Conservation (phyloP, 1,140 invertebrate genomes). For the Microvelia longipes region DNA sequence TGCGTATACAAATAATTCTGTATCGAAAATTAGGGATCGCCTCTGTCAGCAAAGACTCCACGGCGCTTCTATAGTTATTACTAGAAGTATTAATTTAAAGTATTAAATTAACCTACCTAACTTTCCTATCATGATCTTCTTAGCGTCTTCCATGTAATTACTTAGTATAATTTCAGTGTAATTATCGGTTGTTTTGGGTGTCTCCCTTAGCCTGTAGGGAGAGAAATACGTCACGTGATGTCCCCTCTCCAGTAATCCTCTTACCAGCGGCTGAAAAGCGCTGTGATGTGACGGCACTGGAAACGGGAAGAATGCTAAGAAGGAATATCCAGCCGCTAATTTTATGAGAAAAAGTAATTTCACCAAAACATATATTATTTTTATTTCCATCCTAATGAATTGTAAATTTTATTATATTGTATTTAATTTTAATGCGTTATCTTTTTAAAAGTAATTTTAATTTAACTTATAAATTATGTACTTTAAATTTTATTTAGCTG, state of each 20-base stretch:
- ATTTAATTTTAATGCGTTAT: too few relatives aligned
- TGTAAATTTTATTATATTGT: too few relatives aligned
- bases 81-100: too few relatives aligned
- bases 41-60: too few relatives aligned
- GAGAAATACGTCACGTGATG: slow-evolving; percentile 21
- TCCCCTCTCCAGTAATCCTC: slow-evolving; percentile 19
- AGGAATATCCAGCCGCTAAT: neutral
- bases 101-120: neutral
- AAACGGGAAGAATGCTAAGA: slow-evolving; percentile 15
- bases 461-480: too few relatives aligned
- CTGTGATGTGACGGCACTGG: slow-evolving; percentile 14
- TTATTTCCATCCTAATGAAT: too few relatives aligned
- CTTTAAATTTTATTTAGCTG: too few relatives aligned
- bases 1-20: too few relatives aligned
- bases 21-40: too few relatives aligned
- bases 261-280: slow-evolving; percentile 11
- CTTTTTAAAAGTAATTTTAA: too few relatives aligned
- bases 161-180: slow-evolving; percentile 5
- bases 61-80: too few relatives aligned
- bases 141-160: neutral
- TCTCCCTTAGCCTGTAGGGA: neutral
- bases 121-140: neutral
- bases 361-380: too few relatives aligned
- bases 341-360: neutral
- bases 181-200: slow-evolving; percentile 8